Base-by-base conservation (phyloP, 1,140 invertebrate genomes). In the Andrena cerasifolii region DNA sequence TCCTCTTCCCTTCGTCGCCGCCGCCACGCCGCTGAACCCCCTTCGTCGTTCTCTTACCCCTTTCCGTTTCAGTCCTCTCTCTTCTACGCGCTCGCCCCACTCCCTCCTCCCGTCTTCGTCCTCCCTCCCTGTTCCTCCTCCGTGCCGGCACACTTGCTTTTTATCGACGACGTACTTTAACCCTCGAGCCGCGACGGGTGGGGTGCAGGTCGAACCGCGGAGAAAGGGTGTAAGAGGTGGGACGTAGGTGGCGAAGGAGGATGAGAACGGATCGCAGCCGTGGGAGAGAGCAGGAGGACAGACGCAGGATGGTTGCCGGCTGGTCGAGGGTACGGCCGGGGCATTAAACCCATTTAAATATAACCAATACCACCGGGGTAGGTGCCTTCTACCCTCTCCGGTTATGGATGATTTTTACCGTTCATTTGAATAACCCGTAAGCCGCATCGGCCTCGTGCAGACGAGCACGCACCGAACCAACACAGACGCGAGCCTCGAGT, bases 371-470 rank as follows among this genome's bases (percentile, higher is more conserved):
- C 75, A 53, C 78, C 36, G 36, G 36, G 36, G 36, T 40, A 40
- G 68, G 65, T 67, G 77, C 71, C 66, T 83, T 86, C 88, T 73
- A 83, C 80, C 80, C 78, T 80, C 49, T 21, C 80, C 62, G 63
- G 84, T 88, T 86, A 89, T 85, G 82, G 72, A 90, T 87, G 90
- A 89, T 89, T 91, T 91, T 91, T 86, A 86, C 83, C 86, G 88
- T 90, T 91, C 85, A 90, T 90, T 91, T 88, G 87, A 90, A 90
- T 89, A 90, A 89, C 87, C 86, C 86, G 82, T 85, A 86, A 90
- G 88, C 83, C 59, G 78, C 80, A 67, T 58, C 66, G 71, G 74
- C 82, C 83, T 82, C 82, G 49, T 80, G 79, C 73, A 75, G 59
- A 71, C 75, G 66, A 73, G 63, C 79, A 76, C 78, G 40, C 66